A percentile compares a stretch with the other conserved stretches of the same genome.
Conservation (phyloP, 53 echinoderm and acorn worm genomes). For the Antedon mediterranea region DNA sequence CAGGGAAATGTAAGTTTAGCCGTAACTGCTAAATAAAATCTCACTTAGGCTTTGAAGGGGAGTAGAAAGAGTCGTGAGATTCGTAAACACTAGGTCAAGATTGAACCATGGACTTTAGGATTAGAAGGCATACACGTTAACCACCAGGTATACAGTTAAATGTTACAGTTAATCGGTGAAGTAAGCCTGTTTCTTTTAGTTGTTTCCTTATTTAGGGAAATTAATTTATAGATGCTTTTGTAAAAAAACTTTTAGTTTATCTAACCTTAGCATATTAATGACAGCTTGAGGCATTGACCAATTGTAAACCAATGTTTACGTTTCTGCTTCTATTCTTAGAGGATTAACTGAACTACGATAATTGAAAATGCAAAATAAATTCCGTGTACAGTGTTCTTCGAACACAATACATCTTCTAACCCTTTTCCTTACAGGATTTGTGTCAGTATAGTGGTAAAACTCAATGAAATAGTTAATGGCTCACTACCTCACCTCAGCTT, state of each 20-base stretch:
- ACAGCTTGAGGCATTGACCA: not conserved
- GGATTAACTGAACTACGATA: not conserved
- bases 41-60: too few relatives aligned
- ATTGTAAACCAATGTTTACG: not conserved
- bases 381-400: not conserved
- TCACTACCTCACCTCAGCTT: not conserved
- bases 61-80: too few relatives aligned
- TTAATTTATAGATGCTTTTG: too few relatives aligned
- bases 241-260: not conserved
- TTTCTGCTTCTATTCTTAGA: not conserved
- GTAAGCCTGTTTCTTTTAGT: too few relatives aligned
- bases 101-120: too few relatives aligned
- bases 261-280: not conserved
- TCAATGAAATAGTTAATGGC: not conserved
- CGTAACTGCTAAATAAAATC: too few relatives aligned
- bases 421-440: not conserved
- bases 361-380: constrained; percentile 1
- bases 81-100: too few relatives aligned
- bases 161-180: too few relatives aligned
- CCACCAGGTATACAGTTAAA: too few relatives aligned
- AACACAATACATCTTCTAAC: not conserved
- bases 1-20: too few relatives aligned
- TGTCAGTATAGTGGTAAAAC: not conserved
- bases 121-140: too few relatives aligned
- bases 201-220: too few relatives aligned